Evolutionary conservation across 1,140 invertebrate species (phyloP), one percentile per base, ranked within the genome.

Genomic region (Aphaenogaster rudis): DNA sequence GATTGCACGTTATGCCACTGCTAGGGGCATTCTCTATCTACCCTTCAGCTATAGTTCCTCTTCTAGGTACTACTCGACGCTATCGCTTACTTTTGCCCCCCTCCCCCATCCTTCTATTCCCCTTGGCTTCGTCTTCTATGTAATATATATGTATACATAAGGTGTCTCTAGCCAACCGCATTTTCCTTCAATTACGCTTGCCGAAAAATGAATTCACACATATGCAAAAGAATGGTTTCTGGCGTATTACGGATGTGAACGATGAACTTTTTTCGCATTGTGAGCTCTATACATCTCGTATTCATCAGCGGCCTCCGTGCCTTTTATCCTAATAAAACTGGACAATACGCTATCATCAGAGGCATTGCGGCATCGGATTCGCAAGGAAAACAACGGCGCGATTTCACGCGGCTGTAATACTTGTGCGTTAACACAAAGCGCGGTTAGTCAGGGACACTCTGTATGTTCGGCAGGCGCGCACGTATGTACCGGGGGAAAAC

Each of bases 401-500:
- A 66, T 86, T 86, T 79, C 50, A 39, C 82, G 72, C n/a, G 42
- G 50, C 59, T 48, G 59, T 64, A 52, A 45, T 57, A 63, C 28
- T 42, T 11, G 52, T 61, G 42, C 50, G 17, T 82, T 39, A 74
- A 72, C 50, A 81, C 61, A 42, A 59, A 54, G 39, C 52, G 66
- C 66, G 66, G 50, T 66, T 48, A 57, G 80, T 61, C 54, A 54
- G 48, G 45, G 63, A 86, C 76, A 52, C 59, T 71, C 66, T 72
- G 66, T 42, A 71, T 61, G 45, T 87, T 87, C 36, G 57, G 78
- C 48, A 71, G 45, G 21, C 21, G 66, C n/a, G 66, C 86, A 21
- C 36, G 48, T 89, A 80, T 86, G 77, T 77, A 69, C 42, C 2
- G 59, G 36, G 86, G 74, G 64, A 86, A 86, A 77, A 72, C 64